A percentile compares a stretch with the other conserved stretches of the same genome.
Evolutionary conservation across 1,140 invertebrate genomes (phyloP).

Genomic region (Drosophila kurseongensis): DNA sequence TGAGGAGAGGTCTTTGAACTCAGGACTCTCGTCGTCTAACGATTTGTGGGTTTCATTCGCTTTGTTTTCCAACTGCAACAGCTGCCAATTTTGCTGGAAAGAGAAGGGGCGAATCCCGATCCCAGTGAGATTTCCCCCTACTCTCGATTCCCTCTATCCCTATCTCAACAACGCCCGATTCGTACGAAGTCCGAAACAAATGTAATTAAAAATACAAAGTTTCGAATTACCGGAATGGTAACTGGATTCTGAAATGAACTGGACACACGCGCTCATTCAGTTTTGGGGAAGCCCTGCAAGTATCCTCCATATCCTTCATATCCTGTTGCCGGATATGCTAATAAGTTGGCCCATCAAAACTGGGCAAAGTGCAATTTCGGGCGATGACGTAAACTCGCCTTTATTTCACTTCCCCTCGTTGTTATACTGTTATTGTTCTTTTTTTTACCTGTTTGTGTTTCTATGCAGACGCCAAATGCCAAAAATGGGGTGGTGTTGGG

Average conservation of each 20-base stretch:
- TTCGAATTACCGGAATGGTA: conserved; percentile 72
- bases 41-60: conserved; percentile 68
- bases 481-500: conserved; percentile 42
- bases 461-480: conserved; percentile 75
- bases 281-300: conserved; percentile 70
- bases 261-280: conserved; percentile 47
- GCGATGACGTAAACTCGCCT: conserved; percentile 76
- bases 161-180: conserved; percentile 16
- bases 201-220: conserved; percentile 81
- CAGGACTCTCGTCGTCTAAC: conserved; percentile 57
- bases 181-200: conserved; percentile 57
- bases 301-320: conserved; percentile 55
- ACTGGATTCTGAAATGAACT: conserved; percentile 37
- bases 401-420: conserved; percentile 29
- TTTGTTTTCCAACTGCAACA: conserved; percentile 59
- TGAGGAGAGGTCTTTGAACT: conserved; percentile 70
- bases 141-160: neutral
- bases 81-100: conserved; percentile 47
- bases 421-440: conserved; percentile 43
- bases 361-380: conserved; percentile 73
- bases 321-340: conserved; percentile 82
- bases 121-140: conserved; percentile 41
- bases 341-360: conserved; percentile 72
- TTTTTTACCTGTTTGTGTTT: conserved; percentile 75
- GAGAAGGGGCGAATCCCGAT: conserved; percentile 25